Conservation (phyloP, 2,113 vertebrate species). For the human (Homo sapiens) region GRCh38 chr1:99635001-99635500, state of each 20-base stretch:
- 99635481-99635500: not conserved
- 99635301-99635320: slow-evolving; percentile 1
- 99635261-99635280: slow-evolving; percentile 48
- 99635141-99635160: slow-evolving; percentile 32
- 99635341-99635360: not conserved
- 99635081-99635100: slow-evolving; percentile 61
- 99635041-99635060: slow-evolving; percentile 21
- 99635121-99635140: slow-evolving; percentile 39
- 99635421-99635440: not conserved
- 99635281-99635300: not conserved
- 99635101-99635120: slow-evolving; percentile 38
- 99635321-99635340: slow-evolving; percentile 22
- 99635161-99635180: not conserved
- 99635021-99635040: slow-evolving; percentile 54
- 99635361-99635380: not conserved
- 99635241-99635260: slow-evolving; percentile 25
- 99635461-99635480: not conserved
- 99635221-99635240: slow-evolving; percentile 58
- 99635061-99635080: not conserved
- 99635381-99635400: not conserved
- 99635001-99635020: slow-evolving; percentile 54
- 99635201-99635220: slow-evolving; percentile 15
- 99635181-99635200: slow-evolving; percentile 66
- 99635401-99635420: not conserved
- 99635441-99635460: not conserved